Percentiles rank a stretch among this genome's conserved stretches.
phyloP scores from a whole-genome alignment of 2,888 invertebrate species.

The Sphaerophoria taeniata region DNA sequence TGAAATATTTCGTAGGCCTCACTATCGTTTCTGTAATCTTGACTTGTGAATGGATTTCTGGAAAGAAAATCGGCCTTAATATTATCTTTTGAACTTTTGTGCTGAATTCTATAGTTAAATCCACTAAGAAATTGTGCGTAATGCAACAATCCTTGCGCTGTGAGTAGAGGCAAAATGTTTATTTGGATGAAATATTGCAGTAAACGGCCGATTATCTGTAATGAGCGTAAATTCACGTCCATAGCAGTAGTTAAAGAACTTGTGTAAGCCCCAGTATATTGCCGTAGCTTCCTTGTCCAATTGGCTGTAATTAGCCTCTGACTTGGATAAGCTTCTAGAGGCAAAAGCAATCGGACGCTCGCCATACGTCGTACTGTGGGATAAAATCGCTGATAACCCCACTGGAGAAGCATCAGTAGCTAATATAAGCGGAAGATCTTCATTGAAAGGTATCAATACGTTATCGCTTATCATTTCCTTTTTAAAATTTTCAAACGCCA shows the following conservation, averaged over 20 bases:
- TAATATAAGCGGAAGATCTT: too few relatives aligned
- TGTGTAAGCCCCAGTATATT: slow-evolving; percentile 54
- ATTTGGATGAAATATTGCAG: slow-evolving; percentile 61
- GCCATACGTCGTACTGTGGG: slow-evolving; percentile 17
- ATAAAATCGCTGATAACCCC: slow-evolving; percentile 48
- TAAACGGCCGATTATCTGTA: slow-evolving; percentile 40
- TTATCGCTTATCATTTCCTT: neutral
- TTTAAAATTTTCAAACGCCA: too few relatives aligned
- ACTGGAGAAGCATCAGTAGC: slow-evolving; percentile 71
- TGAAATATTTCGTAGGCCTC: slow-evolving; percentile 7
- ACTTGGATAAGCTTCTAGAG: too few relatives aligned
- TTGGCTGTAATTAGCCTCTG: too few relatives aligned
- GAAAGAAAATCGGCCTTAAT: slow-evolving; percentile 52
- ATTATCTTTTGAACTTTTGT: slow-evolving; percentile 55
- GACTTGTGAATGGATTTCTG: slow-evolving; percentile 9
- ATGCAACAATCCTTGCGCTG: slow-evolving; percentile 61
- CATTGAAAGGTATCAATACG: too few relatives aligned
- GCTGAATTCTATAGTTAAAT: slow-evolving; percentile 67
- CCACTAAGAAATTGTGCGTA: slow-evolving; percentile 59
- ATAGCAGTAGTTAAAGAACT: slow-evolving; percentile 34
- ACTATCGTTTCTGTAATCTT: neutral
- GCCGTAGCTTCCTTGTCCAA: slow-evolving; percentile 5
- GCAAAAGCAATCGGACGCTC: too few relatives aligned
- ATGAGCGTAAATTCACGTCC: slow-evolving; percentile 61
- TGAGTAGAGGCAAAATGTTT: slow-evolving; percentile 63